phyloP scores from a whole-genome alignment of 2,113 vertebrate species.

The Tragelaphus imberbis region DNA sequence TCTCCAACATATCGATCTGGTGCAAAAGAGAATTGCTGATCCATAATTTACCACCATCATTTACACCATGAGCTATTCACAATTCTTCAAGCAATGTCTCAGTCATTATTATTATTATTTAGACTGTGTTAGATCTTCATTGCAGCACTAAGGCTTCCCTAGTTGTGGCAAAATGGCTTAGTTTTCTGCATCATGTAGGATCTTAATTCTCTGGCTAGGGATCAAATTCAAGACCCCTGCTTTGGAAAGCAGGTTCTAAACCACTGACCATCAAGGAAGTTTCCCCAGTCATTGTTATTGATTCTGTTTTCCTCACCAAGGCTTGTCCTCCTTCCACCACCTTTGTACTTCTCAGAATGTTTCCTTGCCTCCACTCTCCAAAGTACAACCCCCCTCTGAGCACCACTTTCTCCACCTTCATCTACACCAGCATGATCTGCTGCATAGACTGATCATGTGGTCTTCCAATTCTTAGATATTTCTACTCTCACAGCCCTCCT shows the following conservation, averaged over 20 bases:
- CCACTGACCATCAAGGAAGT: neutral
- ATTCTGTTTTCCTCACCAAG: neutral
- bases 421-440: neutral
- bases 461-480: neutral
- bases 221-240: neutral
- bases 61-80: neutral
- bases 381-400: neutral
- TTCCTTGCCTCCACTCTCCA: fast-evolving
- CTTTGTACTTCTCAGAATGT: neutral
- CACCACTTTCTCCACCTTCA: neutral
- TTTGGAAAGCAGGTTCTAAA: neutral
- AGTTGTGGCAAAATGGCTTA: neutral
- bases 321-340: fast-evolving
- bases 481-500: neutral
- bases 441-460: neutral
- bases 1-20: neutral
- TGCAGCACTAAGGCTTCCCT: neutral
- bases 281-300: neutral
- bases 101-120: neutral
- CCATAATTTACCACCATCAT: too few relatives aligned
- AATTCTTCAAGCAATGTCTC: neutral
- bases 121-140: neutral
- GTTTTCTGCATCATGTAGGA: neutral
- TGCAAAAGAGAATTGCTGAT: neutral
- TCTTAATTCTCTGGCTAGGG: neutral